Percentiles rank a stretch among this genome's conserved stretches.
These are phyloP conservation scores for Osmerus mordax DNA, from an alignment of 2,113 vertebrate species.

Conservation along the genomic window DNA sequence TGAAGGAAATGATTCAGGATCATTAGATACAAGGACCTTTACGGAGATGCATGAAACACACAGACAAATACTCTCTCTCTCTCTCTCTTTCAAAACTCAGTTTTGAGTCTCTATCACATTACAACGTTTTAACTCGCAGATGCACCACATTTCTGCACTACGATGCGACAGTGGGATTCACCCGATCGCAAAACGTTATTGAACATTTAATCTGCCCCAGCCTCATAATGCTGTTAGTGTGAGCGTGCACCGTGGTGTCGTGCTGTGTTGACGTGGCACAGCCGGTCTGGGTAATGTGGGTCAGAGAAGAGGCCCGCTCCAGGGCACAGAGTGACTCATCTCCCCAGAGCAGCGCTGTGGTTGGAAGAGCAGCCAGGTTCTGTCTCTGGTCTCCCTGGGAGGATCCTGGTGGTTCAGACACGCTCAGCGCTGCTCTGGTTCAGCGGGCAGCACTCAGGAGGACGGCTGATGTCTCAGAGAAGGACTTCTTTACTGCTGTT, in stretches of 20 bases:
- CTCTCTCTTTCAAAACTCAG: no score
- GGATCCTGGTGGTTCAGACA: no score
- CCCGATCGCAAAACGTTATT: no score
- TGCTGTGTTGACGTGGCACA: not conserved
- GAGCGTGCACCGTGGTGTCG: not conserved
- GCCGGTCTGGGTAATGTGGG: not conserved
- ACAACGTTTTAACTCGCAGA: no score
- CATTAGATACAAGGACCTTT: slow-evolving; percentile 12
- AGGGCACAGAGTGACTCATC: not conserved
- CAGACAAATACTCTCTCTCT: not conserved
- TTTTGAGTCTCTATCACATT: no score
- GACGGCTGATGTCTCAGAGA: no score
- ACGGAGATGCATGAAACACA: slow-evolving; percentile 10
- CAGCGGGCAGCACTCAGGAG: no score
- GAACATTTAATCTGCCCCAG: no score
- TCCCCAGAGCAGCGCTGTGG: not conserved
- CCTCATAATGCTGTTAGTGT: not conserved
- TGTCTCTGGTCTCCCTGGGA: no score
- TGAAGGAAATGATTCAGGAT: slow-evolving; percentile 27
- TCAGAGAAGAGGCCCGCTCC: not conserved
- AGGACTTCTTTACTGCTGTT: not conserved
- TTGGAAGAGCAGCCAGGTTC: not conserved
- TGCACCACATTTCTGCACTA: no score
- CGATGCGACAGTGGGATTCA: no score
- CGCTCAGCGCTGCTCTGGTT: no score